phyloP scores from a whole-genome alignment of 2,888 invertebrate species.

The Xestoiulus laeticollis region DNA sequence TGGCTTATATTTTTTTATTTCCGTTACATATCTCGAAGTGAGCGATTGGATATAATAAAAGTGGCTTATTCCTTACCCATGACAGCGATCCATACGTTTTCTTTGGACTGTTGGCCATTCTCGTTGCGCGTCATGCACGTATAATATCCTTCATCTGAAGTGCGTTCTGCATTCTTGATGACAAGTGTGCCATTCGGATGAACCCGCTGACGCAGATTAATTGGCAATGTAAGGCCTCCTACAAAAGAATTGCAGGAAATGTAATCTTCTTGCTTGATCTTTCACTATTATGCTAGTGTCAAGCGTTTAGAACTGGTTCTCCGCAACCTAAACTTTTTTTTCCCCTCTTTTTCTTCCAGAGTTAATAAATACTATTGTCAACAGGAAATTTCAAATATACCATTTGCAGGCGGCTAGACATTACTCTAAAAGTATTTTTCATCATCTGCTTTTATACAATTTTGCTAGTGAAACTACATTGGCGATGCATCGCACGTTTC shows the following conservation, averaged over 20 bases:
- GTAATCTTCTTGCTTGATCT: conserved; percentile 46
- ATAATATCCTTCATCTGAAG: conserved; percentile 55
- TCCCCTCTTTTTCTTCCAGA: neutral
- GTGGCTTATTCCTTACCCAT: conserved; percentile 51
- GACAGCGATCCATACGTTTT: conserved; percentile 54
- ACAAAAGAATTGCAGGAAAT: conserved; percentile 44
- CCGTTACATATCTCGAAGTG: neutral
- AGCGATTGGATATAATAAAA: conserved; percentile 2
- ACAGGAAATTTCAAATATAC: conserved; percentile 41
- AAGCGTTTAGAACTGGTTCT: conserved; percentile 27
- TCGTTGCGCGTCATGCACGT: conserved; percentile 55
- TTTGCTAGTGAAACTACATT: neutral
- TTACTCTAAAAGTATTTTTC: neutral
- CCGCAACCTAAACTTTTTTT: neutral
- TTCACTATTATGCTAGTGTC: conserved; percentile 30
- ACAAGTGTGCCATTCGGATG: conserved; percentile 55
- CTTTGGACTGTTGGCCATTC: conserved; percentile 54
- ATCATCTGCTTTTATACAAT: neutral
- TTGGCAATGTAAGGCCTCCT: conserved; percentile 54
- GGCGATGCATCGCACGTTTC: conserved; percentile 4
- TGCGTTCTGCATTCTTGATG: conserved; percentile 54
- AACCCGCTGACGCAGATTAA: conserved; percentile 54
- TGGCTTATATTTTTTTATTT: no score
- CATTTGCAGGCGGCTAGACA: neutral
- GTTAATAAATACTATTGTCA: conserved; percentile 41